Conservation (phyloP, 1,140 invertebrate species). For the Drosophila quadrilineata region DNA sequence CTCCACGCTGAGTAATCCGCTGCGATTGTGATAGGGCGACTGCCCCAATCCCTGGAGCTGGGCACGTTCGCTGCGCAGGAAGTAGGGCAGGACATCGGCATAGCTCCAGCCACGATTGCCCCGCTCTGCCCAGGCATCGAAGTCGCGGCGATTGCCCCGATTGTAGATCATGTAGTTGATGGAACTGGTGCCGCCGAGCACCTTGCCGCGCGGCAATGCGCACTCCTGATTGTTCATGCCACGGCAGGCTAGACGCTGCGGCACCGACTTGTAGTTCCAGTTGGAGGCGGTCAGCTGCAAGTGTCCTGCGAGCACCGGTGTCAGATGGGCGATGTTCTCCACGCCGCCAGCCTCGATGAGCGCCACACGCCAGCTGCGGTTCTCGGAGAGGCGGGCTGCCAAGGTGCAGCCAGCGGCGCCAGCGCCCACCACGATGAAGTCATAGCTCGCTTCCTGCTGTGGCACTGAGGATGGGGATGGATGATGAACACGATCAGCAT, state of each 20-base stretch:
- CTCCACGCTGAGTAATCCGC: slow-evolving; percentile 83
- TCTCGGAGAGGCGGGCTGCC: slow-evolving; percentile 87
- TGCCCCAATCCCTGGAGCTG: slow-evolving; percentile 82
- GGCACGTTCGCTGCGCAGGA: slow-evolving; percentile 84
- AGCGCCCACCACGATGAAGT: slow-evolving; percentile 93
- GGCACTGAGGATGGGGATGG: slow-evolving; percentile 36
- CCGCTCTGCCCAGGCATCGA: slow-evolving; percentile 87
- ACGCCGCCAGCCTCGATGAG: slow-evolving; percentile 84
- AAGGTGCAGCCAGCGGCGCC: slow-evolving; percentile 92
- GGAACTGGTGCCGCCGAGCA: slow-evolving; percentile 88
- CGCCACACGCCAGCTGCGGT: slow-evolving; percentile 84
- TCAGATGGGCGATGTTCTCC: slow-evolving; percentile 86
- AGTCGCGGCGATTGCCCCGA: slow-evolving; percentile 89
- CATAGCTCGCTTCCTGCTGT: slow-evolving; percentile 82
- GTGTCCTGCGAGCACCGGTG: slow-evolving; percentile 85
- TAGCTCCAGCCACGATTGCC: slow-evolving; percentile 89
- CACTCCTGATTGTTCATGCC: slow-evolving; percentile 83
- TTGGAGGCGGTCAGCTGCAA: slow-evolving; percentile 84
- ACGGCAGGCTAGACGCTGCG: slow-evolving; percentile 84
- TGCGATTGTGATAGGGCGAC: slow-evolving; percentile 83
- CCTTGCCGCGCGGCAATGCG: slow-evolving; percentile 85
- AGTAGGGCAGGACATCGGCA: slow-evolving; percentile 87
- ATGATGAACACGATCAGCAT: background rate
- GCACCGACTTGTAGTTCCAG: slow-evolving; percentile 87
- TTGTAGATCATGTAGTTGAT: slow-evolving; percentile 96